phyloP scores from a whole-genome alignment of 2,888 invertebrate genomes.

The Cyaniris semiargus region DNA sequence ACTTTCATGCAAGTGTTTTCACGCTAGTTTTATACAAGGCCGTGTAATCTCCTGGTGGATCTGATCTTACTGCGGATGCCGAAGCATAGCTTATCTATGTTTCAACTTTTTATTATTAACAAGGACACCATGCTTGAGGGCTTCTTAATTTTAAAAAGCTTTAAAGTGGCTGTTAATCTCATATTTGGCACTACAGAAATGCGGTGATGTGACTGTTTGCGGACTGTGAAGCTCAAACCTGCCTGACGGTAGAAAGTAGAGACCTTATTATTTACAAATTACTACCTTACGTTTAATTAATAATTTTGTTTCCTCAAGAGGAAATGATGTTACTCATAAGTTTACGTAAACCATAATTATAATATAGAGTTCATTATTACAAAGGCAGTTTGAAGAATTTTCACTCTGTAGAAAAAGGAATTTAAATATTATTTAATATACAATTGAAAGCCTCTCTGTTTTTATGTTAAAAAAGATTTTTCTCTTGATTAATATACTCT shows the following conservation, averaged over 20 bases:
- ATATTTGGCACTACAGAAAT: background rate
- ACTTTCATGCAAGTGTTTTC: too few relatives aligned
- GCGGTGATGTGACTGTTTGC: background rate
- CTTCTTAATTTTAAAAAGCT: background rate
- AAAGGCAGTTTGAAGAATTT: too few relatives aligned
- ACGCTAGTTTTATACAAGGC: too few relatives aligned
- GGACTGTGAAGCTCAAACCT: background rate
- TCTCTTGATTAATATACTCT: too few relatives aligned
- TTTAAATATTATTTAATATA: too few relatives aligned
- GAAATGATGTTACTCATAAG: background rate
- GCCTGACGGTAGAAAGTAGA: background rate
- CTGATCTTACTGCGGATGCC: too few relatives aligned
- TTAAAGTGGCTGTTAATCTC: background rate
- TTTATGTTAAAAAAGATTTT: too few relatives aligned
- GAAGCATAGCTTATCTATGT: too few relatives aligned
- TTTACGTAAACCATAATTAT: background rate
- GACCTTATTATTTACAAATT: background rate
- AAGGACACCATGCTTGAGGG: background rate
- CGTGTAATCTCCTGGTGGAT: too few relatives aligned
- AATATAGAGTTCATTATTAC: background rate
- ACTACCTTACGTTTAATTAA: background rate
- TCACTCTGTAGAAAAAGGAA: too few relatives aligned
- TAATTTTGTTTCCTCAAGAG: background rate
- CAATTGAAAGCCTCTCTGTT: too few relatives aligned
- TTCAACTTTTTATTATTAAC: too few relatives aligned